These are phyloP conservation scores for Pyrgus malvae DNA, from an alignment of 2,888 invertebrate species.

Conservation along the genomic window DNA sequence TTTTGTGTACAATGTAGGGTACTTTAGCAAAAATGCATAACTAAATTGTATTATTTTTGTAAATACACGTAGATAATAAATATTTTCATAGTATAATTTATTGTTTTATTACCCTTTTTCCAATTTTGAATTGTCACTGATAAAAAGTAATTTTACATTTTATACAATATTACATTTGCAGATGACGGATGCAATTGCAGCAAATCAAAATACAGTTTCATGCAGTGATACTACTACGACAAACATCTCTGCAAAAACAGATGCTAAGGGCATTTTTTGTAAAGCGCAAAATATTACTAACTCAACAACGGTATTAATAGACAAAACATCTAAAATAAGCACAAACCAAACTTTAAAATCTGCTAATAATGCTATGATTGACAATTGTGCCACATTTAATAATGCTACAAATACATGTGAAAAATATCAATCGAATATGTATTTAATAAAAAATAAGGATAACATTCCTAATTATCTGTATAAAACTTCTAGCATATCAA, in stretches of 20 bases:
- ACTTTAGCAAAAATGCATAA: constrained; percentile 41
- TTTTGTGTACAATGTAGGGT: constrained; percentile 41
- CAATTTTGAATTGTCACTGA: not conserved
- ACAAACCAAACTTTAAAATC: not conserved
- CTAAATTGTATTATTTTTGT: constrained; percentile 38
- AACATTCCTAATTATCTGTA: constrained; percentile 60
- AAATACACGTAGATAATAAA: constrained; percentile 36
- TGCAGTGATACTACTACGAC: constrained; percentile 23
- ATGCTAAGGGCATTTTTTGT: constrained; percentile 15
- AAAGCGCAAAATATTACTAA: too few relatives aligned
- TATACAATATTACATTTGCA: constrained; percentile 41
- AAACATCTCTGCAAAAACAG: constrained; percentile 14
- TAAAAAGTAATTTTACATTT: not conserved
- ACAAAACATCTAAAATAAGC: not conserved
- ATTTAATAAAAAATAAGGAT: constrained; percentile 41
- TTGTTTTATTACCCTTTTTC: constrained; percentile 16
- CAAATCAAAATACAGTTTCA: constrained; percentile 35
- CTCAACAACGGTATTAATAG: too few relatives aligned
- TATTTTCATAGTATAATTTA: constrained; percentile 13
- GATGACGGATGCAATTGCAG: constrained; percentile 57
- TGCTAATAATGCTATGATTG: not conserved
- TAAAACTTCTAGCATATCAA: constrained; percentile 51
- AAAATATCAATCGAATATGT: constrained; percentile 21
- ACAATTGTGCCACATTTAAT: not conserved
- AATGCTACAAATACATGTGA: not conserved